Evolutionary conservation across 35 echinoderm and acorn worm species (phyloP).

Genomic region (Ophiothrix spiculata): DNA sequence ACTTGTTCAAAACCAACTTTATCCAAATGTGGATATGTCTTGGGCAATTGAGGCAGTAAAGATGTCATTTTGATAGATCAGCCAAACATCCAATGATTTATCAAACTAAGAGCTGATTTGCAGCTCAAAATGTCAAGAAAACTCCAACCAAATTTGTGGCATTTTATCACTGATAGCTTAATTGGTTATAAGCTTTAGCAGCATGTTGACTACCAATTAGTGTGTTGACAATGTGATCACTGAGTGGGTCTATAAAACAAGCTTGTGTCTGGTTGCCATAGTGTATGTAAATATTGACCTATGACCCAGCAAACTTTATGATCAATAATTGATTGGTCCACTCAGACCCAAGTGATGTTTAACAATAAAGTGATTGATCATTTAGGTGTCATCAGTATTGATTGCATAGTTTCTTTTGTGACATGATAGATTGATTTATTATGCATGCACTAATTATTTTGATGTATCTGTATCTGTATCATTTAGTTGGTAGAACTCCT

Average conservation of each 20-base stretch:
- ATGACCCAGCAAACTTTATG: not conserved
- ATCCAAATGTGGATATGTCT: constrained; percentile 59
- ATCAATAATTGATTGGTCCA: not conserved
- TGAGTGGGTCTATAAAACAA: not conserved
- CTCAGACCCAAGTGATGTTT: too few species aligned
- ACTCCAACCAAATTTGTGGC: too few species aligned
- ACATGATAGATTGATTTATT: too few species aligned
- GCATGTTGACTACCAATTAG: not conserved
- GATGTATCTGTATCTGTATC: too few species aligned
- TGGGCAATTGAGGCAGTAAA: constrained; percentile 73
- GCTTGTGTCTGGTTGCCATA: constrained; percentile 22
- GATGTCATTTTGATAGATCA: constrained; percentile 75
- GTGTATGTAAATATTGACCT: constrained; percentile 44
- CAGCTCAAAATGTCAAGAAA: not conserved
- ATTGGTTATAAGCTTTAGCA: too few species aligned
- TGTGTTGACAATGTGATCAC: not conserved
- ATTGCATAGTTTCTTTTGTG: too few species aligned
- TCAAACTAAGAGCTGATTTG: not conserved
- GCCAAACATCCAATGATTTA: constrained; percentile 9
- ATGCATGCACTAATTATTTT: too few species aligned
- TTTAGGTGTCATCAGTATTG: too few species aligned
- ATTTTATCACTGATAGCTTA: too few species aligned
- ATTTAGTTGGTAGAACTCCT: too few species aligned
- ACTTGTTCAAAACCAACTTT: not conserved
- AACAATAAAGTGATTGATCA: not conserved